Conservation (phyloP, 2,113 vertebrate genomes). For the Camelus bactrianus region DNA sequence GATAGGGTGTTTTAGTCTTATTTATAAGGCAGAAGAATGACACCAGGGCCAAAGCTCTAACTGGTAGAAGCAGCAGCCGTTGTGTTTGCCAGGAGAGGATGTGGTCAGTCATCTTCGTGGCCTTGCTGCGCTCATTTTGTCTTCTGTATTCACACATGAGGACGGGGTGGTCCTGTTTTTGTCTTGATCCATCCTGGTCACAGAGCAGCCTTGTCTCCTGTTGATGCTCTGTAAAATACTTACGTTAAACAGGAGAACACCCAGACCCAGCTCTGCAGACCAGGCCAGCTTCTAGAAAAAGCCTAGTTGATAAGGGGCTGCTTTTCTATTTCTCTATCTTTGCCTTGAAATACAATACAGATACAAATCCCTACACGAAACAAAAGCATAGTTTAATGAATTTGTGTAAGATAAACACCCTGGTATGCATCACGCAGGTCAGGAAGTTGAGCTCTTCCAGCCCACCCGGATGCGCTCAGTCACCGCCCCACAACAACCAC, state of each 20-base stretch:
- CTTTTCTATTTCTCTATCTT: neutral
- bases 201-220: neutral
- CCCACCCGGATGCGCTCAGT: neutral
- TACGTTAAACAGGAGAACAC: neutral
- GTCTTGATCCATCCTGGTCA: neutral
- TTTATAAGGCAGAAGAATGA: neutral
- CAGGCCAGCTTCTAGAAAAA: neutral
- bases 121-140: neutral
- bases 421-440: neutral
- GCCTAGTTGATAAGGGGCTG: neutral
- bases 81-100: neutral
- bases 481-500: neutral
- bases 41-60: neutral
- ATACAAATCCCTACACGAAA: neutral
- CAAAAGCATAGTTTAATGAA: neutral
- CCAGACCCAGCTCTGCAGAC: neutral
- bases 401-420: neutral
- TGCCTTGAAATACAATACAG: neutral
- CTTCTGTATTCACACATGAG: neutral
- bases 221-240: neutral
- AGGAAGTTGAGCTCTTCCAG: neutral
- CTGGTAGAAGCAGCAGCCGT: neutral
- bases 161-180: neutral
- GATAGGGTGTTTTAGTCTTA: neutral
- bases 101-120: neutral